A percentile compares a stretch with the other conserved stretches of the same genome.
phyloP scores from a whole-genome alignment of 1,140 invertebrate species.

The Orius insidiosus region DNA sequence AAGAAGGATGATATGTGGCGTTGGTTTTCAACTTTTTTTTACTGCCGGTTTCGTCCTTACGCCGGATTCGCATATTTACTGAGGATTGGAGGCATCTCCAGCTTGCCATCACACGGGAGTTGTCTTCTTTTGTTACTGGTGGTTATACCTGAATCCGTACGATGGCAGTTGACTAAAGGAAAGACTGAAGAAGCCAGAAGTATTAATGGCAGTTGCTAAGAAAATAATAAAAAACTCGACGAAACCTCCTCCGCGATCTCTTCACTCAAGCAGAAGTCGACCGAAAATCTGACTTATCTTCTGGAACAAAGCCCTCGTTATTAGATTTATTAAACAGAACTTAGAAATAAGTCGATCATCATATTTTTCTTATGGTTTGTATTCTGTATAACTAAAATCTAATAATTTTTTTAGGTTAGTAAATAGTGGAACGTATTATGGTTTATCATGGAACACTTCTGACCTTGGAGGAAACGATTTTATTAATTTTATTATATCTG shows the following conservation, averaged over 20 bases:
- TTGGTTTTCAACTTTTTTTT: constrained; percentile 61
- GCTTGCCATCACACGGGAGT: constrained; percentile 50
- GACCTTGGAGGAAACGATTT: constrained; percentile 54
- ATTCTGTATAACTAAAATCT: background rate
- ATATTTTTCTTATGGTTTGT: constrained; percentile 58
- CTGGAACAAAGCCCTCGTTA: constrained; percentile 29
- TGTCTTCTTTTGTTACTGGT: constrained; percentile 57
- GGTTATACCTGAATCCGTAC: constrained; percentile 71
- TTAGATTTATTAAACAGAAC: constrained; percentile 52
- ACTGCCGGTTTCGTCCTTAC: constrained; percentile 56
- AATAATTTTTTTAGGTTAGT: constrained; percentile 40
- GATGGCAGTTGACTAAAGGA: constrained; percentile 65
- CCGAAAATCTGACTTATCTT: constrained; percentile 23
- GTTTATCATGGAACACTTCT: constrained; percentile 59
- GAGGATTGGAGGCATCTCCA: constrained; percentile 57
- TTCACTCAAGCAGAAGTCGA: constrained; percentile 28
- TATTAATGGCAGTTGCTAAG: constrained; percentile 45
- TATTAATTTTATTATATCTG: constrained; percentile 57
- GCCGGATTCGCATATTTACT: constrained; percentile 53
- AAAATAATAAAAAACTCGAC: constrained; percentile 41
- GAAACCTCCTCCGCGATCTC: constrained; percentile 35
- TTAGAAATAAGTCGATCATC: constrained; percentile 49
- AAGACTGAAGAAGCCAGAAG: constrained; percentile 46
- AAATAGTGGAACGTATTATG: constrained; percentile 64
- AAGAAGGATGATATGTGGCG: constrained; percentile 53